Evolutionary conservation across 2,888 invertebrate species (phyloP).

Genomic region (Latrodectus hesperus): DNA sequence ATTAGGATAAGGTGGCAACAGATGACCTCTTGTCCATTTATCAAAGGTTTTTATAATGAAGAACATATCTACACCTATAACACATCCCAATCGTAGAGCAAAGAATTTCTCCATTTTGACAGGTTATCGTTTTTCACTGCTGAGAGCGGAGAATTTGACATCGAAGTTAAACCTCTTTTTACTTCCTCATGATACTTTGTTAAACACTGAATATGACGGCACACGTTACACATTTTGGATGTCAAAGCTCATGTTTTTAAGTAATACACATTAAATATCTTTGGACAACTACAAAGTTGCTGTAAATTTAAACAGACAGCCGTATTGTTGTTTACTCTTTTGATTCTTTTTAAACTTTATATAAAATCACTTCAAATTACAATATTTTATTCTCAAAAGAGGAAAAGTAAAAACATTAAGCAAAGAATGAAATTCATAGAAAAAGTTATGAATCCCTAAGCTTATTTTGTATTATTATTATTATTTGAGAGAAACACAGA

Average conservation of each 20-base stretch:
- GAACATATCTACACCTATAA: slow-evolving; percentile 32
- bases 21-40: slow-evolving; percentile 64
- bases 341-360: too few relatives aligned
- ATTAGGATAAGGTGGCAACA: slow-evolving; percentile 68
- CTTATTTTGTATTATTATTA: too few relatives aligned
- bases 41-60: slow-evolving; percentile 62
- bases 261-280: too few relatives aligned
- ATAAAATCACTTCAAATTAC: too few relatives aligned
- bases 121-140: slow-evolving; percentile 67
- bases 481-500: too few relatives aligned
- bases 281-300: too few relatives aligned
- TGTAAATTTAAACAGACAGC: too few relatives aligned
- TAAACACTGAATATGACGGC: slow-evolving; percentile 44
- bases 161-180: slow-evolving; percentile 18
- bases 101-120: slow-evolving; percentile 68
- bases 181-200: slow-evolving; percentile 19
- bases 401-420: too few relatives aligned
- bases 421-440: too few relatives aligned
- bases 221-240: slow-evolving; percentile 26
- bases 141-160: slow-evolving; percentile 13
- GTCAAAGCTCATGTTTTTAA: not conserved
- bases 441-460: too few relatives aligned
- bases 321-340: too few relatives aligned
- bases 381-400: too few relatives aligned
- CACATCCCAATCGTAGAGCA: slow-evolving; percentile 50